A percentile compares a stretch with the other conserved stretches of the same genome.
phyloP scores from a whole-genome alignment of 1,140 invertebrate species.

The Heliothis subflexa region DNA sequence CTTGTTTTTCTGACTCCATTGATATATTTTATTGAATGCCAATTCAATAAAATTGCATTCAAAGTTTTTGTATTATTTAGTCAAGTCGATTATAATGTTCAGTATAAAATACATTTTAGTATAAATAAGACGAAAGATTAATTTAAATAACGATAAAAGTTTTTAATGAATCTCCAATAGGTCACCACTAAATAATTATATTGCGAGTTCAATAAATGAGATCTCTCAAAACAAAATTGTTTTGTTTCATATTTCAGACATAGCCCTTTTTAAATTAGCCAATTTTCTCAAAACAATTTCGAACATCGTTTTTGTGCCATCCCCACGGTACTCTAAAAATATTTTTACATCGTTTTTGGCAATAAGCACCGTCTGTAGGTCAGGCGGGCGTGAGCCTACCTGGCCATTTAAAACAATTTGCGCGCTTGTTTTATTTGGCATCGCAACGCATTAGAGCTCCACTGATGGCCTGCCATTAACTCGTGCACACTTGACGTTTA shows the following conservation, averaged over 20 bases:
- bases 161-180: too few relatives aligned
- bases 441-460: constrained; percentile 69
- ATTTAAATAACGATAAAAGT: neutral
- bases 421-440: constrained; percentile 70
- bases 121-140: neutral
- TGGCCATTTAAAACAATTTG: constrained; percentile 85
- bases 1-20: constrained; percentile 29
- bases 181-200: neutral
- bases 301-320: neutral
- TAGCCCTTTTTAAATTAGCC: too few relatives aligned
- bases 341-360: constrained; percentile 67
- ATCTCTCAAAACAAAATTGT: too few relatives aligned
- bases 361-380: constrained; percentile 77
- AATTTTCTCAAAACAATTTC: neutral
- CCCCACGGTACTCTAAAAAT: constrained; percentile 56
- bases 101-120: too few relatives aligned
- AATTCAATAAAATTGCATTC: neutral
- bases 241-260: too few relatives aligned
- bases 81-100: too few relatives aligned
- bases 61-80: neutral
- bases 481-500: constrained; percentile 58
- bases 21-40: neutral
- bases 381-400: constrained; percentile 75
- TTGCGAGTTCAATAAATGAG: neutral
- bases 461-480: constrained; percentile 74